phyloP scores from a whole-genome alignment of 64 coral and sea anemone species.

The Montipora capricornis region DNA sequence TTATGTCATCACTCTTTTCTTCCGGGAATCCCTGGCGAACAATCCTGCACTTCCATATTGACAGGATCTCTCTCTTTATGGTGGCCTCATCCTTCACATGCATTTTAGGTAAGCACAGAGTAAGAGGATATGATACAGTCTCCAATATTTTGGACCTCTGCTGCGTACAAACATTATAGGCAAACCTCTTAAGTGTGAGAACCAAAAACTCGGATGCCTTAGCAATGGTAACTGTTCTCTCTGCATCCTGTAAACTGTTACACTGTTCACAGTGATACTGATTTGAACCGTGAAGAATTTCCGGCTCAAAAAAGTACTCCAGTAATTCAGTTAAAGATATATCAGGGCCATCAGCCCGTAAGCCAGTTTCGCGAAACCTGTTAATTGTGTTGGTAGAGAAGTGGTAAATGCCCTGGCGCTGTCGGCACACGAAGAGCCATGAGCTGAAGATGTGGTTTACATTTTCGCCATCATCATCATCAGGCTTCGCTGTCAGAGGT shows the following conservation, averaged over 20 bases:
- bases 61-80: background rate
- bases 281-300: constrained; percentile 85
- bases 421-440: background rate
- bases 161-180: constrained; percentile 85
- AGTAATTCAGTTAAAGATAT: constrained; percentile 77
- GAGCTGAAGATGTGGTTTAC: constrained; percentile 28
- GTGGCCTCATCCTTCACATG: background rate
- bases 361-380: background rate
- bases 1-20: background rate
- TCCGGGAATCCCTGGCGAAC: background rate
- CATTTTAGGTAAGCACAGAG: constrained; percentile 56
- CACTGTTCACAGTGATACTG: constrained; percentile 94
- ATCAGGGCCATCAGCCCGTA: constrained; percentile 29
- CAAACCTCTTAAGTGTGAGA: constrained; percentile 90
- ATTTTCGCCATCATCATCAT: constrained; percentile 56
- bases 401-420: constrained; percentile 22
- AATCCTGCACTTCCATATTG: background rate
- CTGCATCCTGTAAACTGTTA: constrained; percentile 81
- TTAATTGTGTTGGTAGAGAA: background rate
- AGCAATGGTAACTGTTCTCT: constrained; percentile 86
- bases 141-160: constrained; percentile 93
- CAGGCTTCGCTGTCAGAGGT: constrained; percentile 50
- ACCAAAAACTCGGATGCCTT: constrained; percentile 88
- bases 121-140: constrained; percentile 84
- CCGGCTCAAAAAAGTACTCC: constrained; percentile 93